Conservation (phyloP, 2,888 invertebrate genomes). For the Acrobasis suavella region DNA sequence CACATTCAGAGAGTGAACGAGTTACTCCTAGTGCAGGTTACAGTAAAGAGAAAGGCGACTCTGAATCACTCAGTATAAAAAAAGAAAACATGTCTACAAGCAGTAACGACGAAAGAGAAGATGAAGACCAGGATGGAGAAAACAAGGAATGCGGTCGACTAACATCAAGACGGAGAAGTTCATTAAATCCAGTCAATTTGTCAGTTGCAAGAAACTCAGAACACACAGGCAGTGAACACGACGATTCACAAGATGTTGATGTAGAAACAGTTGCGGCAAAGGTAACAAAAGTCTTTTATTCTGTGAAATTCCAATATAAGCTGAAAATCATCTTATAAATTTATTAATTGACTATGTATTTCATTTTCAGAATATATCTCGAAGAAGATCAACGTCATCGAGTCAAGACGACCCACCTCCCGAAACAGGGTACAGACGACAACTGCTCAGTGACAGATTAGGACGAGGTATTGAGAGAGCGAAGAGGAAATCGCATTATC, state of each 20-base stretch:
- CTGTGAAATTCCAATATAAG: neutral
- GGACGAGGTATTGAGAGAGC: slow-evolving; percentile 84
- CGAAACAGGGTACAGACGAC: slow-evolving; percentile 83
- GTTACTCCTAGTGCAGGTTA: slow-evolving; percentile 74
- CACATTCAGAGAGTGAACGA: slow-evolving; percentile 77
- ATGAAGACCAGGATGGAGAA: slow-evolving; percentile 76
- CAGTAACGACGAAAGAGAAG: slow-evolving; percentile 78
- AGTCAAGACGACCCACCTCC: slow-evolving; percentile 78
- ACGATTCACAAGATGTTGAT: slow-evolving; percentile 79
- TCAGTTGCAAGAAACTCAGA: slow-evolving; percentile 83
- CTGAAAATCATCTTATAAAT: slow-evolving; percentile 5
- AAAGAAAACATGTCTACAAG: slow-evolving; percentile 80
- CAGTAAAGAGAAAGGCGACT: slow-evolving; percentile 74
- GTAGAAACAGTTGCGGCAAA: slow-evolving; percentile 79
- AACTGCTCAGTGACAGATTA: slow-evolving; percentile 83
- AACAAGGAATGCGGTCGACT: slow-evolving; percentile 75
- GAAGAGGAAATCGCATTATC: slow-evolving; percentile 84
- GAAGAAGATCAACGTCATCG: slow-evolving; percentile 77
- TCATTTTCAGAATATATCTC: slow-evolving; percentile 63
- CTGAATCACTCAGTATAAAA: slow-evolving; percentile 75
- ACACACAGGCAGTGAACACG: slow-evolving; percentile 82
- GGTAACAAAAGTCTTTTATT: slow-evolving; percentile 47
- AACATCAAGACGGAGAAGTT: slow-evolving; percentile 86
- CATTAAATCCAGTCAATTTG: slow-evolving; percentile 92
- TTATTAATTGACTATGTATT: neutral